A percentile compares a stretch with the other conserved stretches of the same genome.
Evolutionary conservation across 1,140 invertebrate species (phyloP).

Genomic region (Cydia splendana): DNA sequence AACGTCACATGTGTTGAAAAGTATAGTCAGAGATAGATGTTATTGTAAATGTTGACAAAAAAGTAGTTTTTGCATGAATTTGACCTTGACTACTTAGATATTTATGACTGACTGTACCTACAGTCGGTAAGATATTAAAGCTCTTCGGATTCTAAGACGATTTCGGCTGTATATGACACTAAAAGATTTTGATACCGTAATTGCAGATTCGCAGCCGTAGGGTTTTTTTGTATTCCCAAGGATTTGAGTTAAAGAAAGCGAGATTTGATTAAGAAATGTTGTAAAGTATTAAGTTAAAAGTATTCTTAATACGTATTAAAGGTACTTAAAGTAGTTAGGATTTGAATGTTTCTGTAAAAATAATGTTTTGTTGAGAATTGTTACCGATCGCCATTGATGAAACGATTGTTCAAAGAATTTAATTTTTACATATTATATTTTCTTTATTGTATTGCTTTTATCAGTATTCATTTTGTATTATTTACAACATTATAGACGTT

Average conservation of each 20-base stretch:
- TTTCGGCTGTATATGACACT: too few relatives aligned
- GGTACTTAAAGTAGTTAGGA: conserved; percentile 27
- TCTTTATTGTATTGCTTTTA: neutral
- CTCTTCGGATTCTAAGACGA: too few relatives aligned
- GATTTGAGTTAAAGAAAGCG: too few relatives aligned
- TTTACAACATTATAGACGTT: too few relatives aligned
- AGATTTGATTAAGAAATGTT: neutral
- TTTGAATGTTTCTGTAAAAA: conserved; percentile 7
- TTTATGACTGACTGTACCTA: neutral
- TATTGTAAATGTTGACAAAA: too few relatives aligned
- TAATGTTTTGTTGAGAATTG: neutral
- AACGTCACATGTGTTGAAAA: too few relatives aligned
- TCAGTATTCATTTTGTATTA: too few relatives aligned
- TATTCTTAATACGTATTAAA: neutral
- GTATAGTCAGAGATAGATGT: neutral
- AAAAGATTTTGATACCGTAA: too few relatives aligned
- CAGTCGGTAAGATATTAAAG: neutral
- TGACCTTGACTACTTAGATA: neutral
- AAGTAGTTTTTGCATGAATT: too few relatives aligned
- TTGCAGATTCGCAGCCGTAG: too few relatives aligned
- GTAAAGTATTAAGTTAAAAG: conserved; percentile 30
- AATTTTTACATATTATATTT: neutral
- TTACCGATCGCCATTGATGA: conserved; percentile 2
- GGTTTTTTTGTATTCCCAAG: too few relatives aligned
- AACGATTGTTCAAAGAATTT: conserved; percentile 3